Base-by-base conservation (phyloP, 1,140 invertebrate species). In the Leguminivora glycinivorella region DNA sequence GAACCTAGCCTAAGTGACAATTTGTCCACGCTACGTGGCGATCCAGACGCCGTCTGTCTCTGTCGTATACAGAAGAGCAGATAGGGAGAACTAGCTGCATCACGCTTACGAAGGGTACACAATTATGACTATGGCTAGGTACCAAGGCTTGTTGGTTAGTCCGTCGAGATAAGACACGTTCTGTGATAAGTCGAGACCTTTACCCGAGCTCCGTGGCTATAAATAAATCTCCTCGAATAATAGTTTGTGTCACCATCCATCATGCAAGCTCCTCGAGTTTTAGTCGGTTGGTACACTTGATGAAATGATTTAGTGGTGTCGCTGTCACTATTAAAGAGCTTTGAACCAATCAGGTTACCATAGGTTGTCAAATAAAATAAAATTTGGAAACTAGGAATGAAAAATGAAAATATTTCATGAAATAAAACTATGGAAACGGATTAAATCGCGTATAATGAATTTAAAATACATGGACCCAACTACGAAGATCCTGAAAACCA, bases 151-250 rank as follows among this genome's bases (percentile, higher is more conserved):
- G 58, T 63, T 29, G 58, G 58, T 29, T 63, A 63, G 26, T 14
- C 26, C 47, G 47, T n/a, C 26, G 58, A 63, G 58, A 63, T 63
- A 63, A 63, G 58, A 29, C 58, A 63, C 58, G 58, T 63, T 29
- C 25, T 29, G 58, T 63, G 58, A 63, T 63, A 63, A 29, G 25
- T 63, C 58, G 58, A 10, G 47, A 63, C 58, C 58, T 63, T 63
- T 63, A 63, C 26, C 58, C n/a, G 58, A 63, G 58, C 25, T 14
- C 26, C 58, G 58, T 63, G 58, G 26, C 58, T 31, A 63, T 63
- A 63, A 63, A 63, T 63, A 63, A 63, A 63, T 34, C 58, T 63
- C 26, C 58, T 17, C 58, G 58, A 63, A 63, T 63, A 63, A 63
- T 63, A 63, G 58, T 63, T 63, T 63, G 58, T 31, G 58, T 34